Evolutionary conservation across 2,888 invertebrate genomes (phyloP), one percentile per base, ranked within the genome.

Genomic region (Horisme vitalbata): DNA sequence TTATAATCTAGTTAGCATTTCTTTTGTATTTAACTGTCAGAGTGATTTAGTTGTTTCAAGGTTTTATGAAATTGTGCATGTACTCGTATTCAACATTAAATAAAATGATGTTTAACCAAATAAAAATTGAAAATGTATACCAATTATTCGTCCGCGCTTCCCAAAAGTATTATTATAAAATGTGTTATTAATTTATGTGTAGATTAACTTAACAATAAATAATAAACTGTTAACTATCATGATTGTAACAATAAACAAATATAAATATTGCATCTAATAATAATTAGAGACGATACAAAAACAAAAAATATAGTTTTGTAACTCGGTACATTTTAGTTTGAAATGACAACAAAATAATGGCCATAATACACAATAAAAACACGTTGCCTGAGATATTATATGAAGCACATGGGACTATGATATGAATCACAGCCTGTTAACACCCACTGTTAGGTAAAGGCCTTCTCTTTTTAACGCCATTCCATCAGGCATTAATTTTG

Each of bases 121-220:
- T 21, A 8, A 21, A n/a, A 20, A 20, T 27, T 20, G 15, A 35
- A 26, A 23, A 8, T 23, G 1, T 32, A 18, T 31, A 31, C 30
- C 31, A 38, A n/a, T 41, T 3, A 9, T 11, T 21, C 9, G 49
- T 49, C 69, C 65, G 65, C 68, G 71, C 71, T 68, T 67, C 67
- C 68, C 71, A 65, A 66, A 78, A 81, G 83, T 85, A 84, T 85
- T 84, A 85, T 74, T 65, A 41, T 55, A 59, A 58, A 74, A 76
- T 79, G 78, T 83, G 83, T 85, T 83, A 83, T 78, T 83, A 82
- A 83, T 83, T 83, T 85, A 83, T 83, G 72, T 69, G 57, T 84
- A 83, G 77, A 63, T 48, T 83, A 80, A 75, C 67, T 56, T 68
- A 52, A 66, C 53, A 57, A 58, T 66, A 63, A 59, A 60, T 65